Evolutionary conservation across 2,797 vertebrate genomes (phyloP).

Genomic region (Sarcophilus harrisii): DNA sequence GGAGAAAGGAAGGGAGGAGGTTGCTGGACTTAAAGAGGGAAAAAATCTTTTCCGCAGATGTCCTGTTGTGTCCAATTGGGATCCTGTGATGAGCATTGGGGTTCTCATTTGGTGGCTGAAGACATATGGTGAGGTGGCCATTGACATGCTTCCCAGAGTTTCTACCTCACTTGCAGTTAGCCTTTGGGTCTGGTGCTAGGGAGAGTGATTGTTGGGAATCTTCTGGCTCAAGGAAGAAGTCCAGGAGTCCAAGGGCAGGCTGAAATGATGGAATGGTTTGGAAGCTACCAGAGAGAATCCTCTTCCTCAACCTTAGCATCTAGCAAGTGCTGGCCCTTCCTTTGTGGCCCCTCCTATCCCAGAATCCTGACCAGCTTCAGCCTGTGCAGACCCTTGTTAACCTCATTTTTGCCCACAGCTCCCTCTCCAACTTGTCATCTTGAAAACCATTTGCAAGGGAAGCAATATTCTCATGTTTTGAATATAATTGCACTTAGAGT

Average conservation of each 20-base stretch:
- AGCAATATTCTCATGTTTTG: slow-evolving; percentile 87
- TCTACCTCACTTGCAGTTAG: neutral
- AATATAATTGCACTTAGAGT: slow-evolving; percentile 85
- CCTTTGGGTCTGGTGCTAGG: slow-evolving; percentile 1
- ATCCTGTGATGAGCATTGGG: slow-evolving; percentile 57
- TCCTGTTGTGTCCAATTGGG: slow-evolving; percentile 73
- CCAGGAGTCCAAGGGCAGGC: slow-evolving; percentile 28
- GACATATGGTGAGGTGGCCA: slow-evolving; percentile 65
- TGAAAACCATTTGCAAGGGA: slow-evolving; percentile 83
- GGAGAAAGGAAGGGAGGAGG: slow-evolving; percentile 60
- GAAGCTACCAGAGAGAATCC: slow-evolving; percentile 47
- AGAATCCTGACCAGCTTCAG: slow-evolving; percentile 43
- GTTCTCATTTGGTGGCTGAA: slow-evolving; percentile 66
- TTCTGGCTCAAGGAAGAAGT: slow-evolving; percentile 7
- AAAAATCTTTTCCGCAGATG: slow-evolving; percentile 68
- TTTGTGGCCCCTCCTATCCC: slow-evolving; percentile 7
- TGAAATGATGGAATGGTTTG: slow-evolving; percentile 22
- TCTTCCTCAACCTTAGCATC: slow-evolving; percentile 33
- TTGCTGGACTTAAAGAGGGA: slow-evolving; percentile 40
- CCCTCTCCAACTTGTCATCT: slow-evolving; percentile 74
- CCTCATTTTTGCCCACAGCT: slow-evolving; percentile 83
- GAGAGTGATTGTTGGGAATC: slow-evolving; percentile 22
- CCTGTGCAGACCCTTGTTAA: slow-evolving; percentile 59
- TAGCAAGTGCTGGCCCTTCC: slow-evolving; percentile 24
- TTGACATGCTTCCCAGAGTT: neutral